Evolutionary conservation across 2,797 vertebrate genomes (phyloP).

Genomic region (Centropyge bicolor): DNA sequence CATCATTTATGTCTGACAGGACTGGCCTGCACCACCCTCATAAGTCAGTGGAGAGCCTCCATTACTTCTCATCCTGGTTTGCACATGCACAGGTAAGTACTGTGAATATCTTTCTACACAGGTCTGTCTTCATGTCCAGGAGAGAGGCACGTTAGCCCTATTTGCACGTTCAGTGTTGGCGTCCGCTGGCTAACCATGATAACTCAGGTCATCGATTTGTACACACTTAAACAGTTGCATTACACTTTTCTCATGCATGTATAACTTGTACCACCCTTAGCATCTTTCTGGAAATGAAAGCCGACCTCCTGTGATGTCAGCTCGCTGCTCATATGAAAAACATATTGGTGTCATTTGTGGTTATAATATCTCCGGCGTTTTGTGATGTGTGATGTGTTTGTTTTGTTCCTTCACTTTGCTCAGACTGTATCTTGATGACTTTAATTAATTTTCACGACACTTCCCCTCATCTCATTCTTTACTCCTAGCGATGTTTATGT

Average conservation of each 20-base stretch:
- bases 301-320: not conserved
- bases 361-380: not conserved
- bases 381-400: not conserved
- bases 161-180: slow-evolving; percentile 25
- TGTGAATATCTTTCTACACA: slow-evolving; percentile 5
- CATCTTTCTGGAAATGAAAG: slow-evolving; percentile 4
- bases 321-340: slow-evolving; percentile 6
- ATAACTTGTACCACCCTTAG: not conserved
- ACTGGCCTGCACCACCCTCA: slow-evolving; percentile 34
- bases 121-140: slow-evolving; percentile 2
- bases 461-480: not conserved
- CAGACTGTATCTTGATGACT: not conserved
- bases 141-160: slow-evolving; percentile 28
- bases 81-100: slow-evolving; percentile 7
- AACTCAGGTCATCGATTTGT: slow-evolving; percentile 18
- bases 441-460: not conserved
- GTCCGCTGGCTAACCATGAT: slow-evolving; percentile 7
- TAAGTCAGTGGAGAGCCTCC: slow-evolving; percentile 33
- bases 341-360: not conserved
- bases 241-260: slow-evolving; percentile 1
- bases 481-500: not conserved
- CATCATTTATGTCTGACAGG: slow-evolving; percentile 56
- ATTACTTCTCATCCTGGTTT: slow-evolving; percentile 26
- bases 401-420: not conserved
- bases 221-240: not conserved